Conservation (phyloP, 2,888 invertebrate species). For the Andrena chrysosceles region DNA sequence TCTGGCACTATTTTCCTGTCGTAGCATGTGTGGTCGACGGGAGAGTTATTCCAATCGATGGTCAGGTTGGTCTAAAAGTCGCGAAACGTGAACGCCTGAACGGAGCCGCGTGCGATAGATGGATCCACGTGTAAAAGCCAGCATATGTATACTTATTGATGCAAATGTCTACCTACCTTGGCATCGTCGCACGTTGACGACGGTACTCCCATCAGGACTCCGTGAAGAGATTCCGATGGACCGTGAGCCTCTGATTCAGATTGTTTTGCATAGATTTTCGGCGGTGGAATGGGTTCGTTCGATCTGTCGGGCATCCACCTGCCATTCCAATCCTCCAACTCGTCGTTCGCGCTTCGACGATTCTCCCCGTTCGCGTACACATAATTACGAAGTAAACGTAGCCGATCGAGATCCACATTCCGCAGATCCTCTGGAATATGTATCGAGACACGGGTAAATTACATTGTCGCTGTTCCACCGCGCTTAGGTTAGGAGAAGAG, state of each 20-base stretch:
- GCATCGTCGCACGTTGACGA: conserved; percentile 88
- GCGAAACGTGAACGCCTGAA: background rate
- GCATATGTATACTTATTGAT: too few relatives aligned
- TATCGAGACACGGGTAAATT: background rate
- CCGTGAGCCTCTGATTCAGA: background rate
- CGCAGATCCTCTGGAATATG: conserved; percentile 10
- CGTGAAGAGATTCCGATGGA: conserved; percentile 75
- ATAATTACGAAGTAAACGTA: conserved; percentile 4
- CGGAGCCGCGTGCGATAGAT: conserved; percentile 67
- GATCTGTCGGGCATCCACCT: conserved; percentile 83
- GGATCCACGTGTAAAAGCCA: too few relatives aligned
- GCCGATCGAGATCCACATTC: background rate
- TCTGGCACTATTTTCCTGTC: conserved; percentile 86
- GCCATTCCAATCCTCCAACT: conserved; percentile 81
- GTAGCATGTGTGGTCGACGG: conserved; percentile 88
- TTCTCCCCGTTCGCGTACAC: background rate
- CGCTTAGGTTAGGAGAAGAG: conserved; percentile 10
- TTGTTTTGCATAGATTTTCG: conserved; percentile 68
- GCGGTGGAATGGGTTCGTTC: conserved; percentile 73
- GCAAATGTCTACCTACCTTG: conserved; percentile 84
- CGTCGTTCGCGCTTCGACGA: conserved; percentile 63
- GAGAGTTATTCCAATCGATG: conserved; percentile 88
- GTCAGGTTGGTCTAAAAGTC: conserved; percentile 86
- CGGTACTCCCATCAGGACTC: conserved; percentile 87
- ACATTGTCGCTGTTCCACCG: too few relatives aligned